Conservation (phyloP, 1,140 invertebrate genomes). For the Glossosoma conforme region DNA sequence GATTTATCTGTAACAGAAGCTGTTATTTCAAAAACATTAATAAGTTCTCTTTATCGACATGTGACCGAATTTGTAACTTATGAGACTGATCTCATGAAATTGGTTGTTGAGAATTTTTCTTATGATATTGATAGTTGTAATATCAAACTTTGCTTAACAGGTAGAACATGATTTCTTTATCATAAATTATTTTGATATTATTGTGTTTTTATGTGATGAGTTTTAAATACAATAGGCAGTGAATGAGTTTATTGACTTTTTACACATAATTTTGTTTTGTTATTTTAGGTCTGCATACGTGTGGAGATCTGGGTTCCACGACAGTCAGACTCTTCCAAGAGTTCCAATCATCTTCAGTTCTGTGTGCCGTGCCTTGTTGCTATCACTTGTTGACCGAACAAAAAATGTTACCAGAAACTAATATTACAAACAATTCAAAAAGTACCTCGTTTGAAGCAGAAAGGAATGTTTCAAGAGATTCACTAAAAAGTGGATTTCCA, state of each 20-base stretch:
- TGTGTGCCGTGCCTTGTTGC: conserved; percentile 86
- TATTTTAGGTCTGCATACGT: conserved; percentile 76
- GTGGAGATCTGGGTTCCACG: conserved; percentile 75
- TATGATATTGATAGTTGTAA: background rate
- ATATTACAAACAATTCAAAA: conserved; percentile 32
- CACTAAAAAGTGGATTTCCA: conserved; percentile 58
- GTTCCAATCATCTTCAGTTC: conserved; percentile 50
- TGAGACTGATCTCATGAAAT: conserved; percentile 34
- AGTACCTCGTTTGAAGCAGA: too few species aligned
- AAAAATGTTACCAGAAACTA: too few species aligned
- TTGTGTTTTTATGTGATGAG: too few species aligned
- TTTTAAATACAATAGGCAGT: too few species aligned
- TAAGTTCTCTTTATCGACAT: conserved; percentile 15
- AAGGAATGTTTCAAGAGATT: conserved; percentile 36
- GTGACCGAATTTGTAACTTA: conserved; percentile 35
- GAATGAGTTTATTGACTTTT: background rate
- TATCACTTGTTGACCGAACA: conserved; percentile 79
- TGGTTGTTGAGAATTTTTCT: conserved; percentile 11
- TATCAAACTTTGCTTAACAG: conserved; percentile 21
- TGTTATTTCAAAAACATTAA: background rate
- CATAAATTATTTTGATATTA: too few species aligned
- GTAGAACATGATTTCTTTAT: too few species aligned
- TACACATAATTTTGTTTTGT: background rate
- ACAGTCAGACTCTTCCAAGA: conserved; percentile 68
- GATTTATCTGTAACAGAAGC: background rate